Evolutionary conservation across 2,888 invertebrate genomes (phyloP).

Genomic region (Lepetodrilus schrolli): DNA sequence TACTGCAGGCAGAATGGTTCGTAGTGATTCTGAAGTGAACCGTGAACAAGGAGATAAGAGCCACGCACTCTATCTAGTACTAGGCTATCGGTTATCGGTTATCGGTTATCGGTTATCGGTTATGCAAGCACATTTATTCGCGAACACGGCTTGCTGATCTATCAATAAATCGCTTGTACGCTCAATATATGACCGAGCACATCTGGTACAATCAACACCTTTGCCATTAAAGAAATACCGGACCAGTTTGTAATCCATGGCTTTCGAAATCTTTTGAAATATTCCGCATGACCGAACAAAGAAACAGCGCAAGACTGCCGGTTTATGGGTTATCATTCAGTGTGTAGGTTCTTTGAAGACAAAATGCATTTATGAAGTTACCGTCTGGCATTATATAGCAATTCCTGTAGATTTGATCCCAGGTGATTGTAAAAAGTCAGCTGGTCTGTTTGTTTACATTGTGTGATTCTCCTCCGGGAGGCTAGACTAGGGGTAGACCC

Average conservation of each 20-base stretch:
- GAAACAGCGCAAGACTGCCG: not conserved
- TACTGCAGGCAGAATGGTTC: too few relatives aligned
- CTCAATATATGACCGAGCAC: too few relatives aligned
- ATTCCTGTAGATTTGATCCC: slow-evolving; percentile 4
- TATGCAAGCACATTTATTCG: too few relatives aligned
- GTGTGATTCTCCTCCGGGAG: not conserved
- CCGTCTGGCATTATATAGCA: not conserved
- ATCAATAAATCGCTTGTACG: too few relatives aligned
- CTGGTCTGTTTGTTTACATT: slow-evolving; percentile 1
- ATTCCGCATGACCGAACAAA: not conserved
- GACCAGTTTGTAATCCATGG: not conserved
- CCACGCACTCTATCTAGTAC: too few relatives aligned
- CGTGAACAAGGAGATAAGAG: too few relatives aligned
- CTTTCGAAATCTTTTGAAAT: not conserved
- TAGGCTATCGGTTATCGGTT: too few relatives aligned
- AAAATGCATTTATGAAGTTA: slow-evolving; percentile 1
- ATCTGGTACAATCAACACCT: not conserved
- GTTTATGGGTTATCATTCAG: not conserved
- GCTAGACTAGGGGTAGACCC: not conserved
- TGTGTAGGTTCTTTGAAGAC: slow-evolving; percentile 14
- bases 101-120: too few relatives aligned
- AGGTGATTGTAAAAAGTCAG: not conserved
- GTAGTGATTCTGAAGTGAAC: too few relatives aligned
- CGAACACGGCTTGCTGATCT: too few relatives aligned
- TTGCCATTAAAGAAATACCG: not conserved